phyloP scores from a whole-genome alignment of 2,797 vertebrate genomes.

The Anguilla megastoma region DNA sequence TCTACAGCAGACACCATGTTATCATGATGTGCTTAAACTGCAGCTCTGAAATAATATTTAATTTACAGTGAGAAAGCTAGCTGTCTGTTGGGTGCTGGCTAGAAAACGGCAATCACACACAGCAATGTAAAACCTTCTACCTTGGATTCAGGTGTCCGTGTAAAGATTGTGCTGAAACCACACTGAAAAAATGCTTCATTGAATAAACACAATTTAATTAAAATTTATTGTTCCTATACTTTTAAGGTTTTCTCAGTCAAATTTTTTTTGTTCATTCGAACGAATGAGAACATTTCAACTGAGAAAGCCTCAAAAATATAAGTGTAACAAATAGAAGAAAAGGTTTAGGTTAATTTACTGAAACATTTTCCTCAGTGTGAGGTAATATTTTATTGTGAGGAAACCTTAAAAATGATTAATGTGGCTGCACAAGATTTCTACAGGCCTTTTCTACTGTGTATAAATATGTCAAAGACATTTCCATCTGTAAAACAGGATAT shows the following conservation, averaged over 20 bases:
- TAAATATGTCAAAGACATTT: conserved; percentile 4
- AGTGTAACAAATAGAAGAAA: no score
- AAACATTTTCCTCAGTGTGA: no score
- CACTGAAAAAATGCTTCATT: no score
- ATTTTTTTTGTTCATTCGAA: no score
- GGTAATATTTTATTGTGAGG: background rate
- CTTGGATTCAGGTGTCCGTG: conserved; percentile 15
- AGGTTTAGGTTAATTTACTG: no score
- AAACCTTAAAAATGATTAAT: conserved; percentile 16
- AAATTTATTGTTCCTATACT: no score
- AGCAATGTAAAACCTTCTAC: background rate
- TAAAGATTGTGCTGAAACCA: background rate
- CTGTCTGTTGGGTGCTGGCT: background rate
- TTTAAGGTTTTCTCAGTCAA: no score
- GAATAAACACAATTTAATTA: no score
- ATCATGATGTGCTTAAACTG: background rate
- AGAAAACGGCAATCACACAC: background rate
- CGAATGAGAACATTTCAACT: no score
- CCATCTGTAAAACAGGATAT: conserved; percentile 7
- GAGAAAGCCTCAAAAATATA: no score
- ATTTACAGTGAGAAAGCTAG: background rate
- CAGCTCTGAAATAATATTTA: background rate
- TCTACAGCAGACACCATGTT: background rate
- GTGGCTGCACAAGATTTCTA: background rate
- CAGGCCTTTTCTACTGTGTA: background rate